These are phyloP conservation scores for Caenorhabditis macrosperma DNA, from an alignment of 2,888 invertebrate species.

Conservation along the genomic window DNA sequence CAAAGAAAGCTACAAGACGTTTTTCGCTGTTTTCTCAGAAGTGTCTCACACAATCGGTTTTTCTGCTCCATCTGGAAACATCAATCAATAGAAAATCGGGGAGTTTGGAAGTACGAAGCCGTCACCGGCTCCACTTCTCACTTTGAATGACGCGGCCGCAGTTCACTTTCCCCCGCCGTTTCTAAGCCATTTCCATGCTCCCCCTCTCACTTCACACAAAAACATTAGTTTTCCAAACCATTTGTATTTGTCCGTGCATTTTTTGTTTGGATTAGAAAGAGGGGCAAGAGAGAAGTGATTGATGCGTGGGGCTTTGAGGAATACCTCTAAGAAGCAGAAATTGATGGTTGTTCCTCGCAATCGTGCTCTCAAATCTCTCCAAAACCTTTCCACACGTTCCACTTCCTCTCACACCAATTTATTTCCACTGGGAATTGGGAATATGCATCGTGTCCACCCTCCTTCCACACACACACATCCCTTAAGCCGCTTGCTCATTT, in stretches of 20 bases:
- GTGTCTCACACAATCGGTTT: constrained; percentile 2
- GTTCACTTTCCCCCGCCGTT: constrained; percentile 1
- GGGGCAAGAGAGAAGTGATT: no score
- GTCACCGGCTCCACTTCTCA: constrained; percentile 33
- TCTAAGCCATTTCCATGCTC: constrained; percentile 5
- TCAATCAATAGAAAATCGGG: constrained; percentile 16
- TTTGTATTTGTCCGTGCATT: neutral
- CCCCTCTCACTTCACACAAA: neutral
- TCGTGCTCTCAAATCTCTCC: no score
- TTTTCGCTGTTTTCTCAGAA: neutral
- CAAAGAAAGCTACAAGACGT: no score
- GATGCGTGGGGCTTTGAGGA: no score
- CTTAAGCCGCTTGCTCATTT: constrained; percentile 30
- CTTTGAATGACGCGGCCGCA: constrained; percentile 3
- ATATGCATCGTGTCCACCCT: constrained; percentile 22
- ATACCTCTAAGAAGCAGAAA: no score
- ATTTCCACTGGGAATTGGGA: constrained; percentile 34
- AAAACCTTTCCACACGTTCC: constrained; percentile 27
- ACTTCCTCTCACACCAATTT: neutral
- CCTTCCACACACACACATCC: neutral
- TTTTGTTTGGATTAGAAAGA: neutral
- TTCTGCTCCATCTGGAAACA: neutral
- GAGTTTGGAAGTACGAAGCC: constrained; percentile 14
- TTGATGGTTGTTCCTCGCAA: no score
- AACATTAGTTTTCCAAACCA: neutral